Evolutionary conservation across 2,113 vertebrate species (phyloP).

Genomic region (Caranx melampygus): DNA sequence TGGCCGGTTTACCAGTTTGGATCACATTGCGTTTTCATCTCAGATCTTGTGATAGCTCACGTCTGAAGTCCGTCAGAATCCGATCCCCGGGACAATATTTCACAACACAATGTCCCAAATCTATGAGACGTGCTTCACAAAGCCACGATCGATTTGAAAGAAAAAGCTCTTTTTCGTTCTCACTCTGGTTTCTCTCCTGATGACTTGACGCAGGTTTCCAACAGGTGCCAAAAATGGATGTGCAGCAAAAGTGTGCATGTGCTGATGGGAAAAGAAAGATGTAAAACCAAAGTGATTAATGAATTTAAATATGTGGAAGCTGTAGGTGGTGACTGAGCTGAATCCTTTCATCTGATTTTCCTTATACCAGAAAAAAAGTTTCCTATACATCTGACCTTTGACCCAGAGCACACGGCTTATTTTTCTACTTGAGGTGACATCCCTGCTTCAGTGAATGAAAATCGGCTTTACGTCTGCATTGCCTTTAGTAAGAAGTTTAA

Average conservation of each 20-base stretch:
- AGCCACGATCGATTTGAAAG: slow-evolving; percentile 12
- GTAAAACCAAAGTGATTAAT: neutral
- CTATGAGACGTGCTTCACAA: too few species aligned
- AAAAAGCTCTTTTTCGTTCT: neutral
- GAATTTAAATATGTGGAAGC: neutral
- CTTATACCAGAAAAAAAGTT: neutral
- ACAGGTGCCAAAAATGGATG: slow-evolving; percentile 40
- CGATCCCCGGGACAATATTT: neutral
- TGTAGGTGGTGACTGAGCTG: neutral
- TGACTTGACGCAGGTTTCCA: neutral
- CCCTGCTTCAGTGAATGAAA: neutral
- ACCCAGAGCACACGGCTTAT: neutral
- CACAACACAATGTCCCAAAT: neutral
- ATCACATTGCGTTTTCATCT: neutral
- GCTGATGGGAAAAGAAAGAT: neutral
- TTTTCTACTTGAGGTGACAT: neutral
- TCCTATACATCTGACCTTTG: neutral
- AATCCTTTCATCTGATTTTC: neutral
- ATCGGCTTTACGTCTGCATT: neutral
- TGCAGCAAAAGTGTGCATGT: slow-evolving; percentile 6
- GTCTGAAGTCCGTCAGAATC: neutral
- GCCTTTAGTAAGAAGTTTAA: too few species aligned
- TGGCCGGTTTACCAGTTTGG: slow-evolving; percentile 12
- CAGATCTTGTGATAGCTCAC: neutral
- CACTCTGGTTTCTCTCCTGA: neutral